Conservation (phyloP, 2,113 vertebrate genomes). For the Alligator mississippiensis region DNA sequence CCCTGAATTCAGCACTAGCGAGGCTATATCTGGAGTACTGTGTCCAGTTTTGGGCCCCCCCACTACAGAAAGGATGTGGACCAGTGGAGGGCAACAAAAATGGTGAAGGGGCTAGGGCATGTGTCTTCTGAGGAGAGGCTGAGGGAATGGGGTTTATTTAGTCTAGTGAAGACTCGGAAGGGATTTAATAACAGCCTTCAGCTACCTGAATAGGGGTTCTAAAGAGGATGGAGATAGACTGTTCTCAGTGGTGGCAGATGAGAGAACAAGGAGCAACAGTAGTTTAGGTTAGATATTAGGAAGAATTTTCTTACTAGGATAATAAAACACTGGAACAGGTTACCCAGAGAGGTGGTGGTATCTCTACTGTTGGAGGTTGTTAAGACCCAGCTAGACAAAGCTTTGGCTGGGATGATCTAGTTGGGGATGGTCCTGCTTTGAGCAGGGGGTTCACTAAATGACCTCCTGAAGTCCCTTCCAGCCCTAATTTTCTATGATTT, state of each 20-base stretch:
- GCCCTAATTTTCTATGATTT: not conserved
- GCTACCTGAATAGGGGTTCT: accelerated
- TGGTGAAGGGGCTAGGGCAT: not conserved
- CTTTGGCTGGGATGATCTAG: not conserved
- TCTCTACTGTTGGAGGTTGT: not conserved
- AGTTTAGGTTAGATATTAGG: not conserved
- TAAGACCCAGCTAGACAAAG: not conserved
- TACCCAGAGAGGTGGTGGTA: not conserved
- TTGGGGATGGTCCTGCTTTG: not conserved
- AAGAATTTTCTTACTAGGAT: not conserved
- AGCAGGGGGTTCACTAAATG: not conserved
- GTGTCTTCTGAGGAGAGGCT: not conserved
- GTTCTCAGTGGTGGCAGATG: accelerated
- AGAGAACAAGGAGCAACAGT: not conserved
- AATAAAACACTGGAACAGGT: not conserved
- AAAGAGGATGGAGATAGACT: accelerated
- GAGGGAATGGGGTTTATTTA: not conserved
- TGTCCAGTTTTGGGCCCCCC: accelerated
- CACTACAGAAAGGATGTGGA: not conserved
- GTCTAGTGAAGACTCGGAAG: accelerated
- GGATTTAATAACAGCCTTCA: not conserved
- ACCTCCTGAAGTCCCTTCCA: not conserved
- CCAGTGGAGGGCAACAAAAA: too few relatives aligned
- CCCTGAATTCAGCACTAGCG: accelerated
- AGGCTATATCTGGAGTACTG: not conserved